Conservation (phyloP, 2,113 vertebrate species). For the Sinocyclocheilus maitianheensis region DNA sequence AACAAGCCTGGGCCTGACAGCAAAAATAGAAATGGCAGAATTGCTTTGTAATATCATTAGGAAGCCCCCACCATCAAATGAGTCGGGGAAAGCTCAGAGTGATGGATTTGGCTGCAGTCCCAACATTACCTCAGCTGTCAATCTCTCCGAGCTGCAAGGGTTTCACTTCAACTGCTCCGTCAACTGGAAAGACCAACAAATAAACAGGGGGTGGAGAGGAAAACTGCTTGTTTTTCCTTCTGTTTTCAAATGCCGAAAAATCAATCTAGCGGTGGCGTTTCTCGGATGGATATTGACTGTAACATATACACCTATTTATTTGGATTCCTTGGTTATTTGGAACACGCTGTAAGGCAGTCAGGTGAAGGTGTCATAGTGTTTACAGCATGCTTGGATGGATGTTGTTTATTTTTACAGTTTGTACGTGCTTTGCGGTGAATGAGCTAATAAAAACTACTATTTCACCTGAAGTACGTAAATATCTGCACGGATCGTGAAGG, state of each 20-base stretch:
- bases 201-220: neutral
- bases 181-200: constrained; percentile 51
- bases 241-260: neutral
- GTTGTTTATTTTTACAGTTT: constrained; percentile 33
- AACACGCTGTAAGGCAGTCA: neutral
- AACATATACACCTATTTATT: constrained; percentile 23
- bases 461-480: constrained; percentile 24
- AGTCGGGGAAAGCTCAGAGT: constrained; percentile 44
- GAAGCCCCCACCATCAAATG: constrained; percentile 3
- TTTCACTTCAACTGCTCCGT: constrained; percentile 20
- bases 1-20: neutral
- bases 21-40: neutral
- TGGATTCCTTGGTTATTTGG: neutral
- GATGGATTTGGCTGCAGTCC: constrained; percentile 63
- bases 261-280: neutral
- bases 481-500: neutral
- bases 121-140: constrained; percentile 68
- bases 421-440: neutral
- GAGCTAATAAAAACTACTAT: constrained; percentile 17
- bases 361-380: neutral
- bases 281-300: constrained; percentile 1
- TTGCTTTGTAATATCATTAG: constrained; percentile 27
- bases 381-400: constrained; percentile 16
- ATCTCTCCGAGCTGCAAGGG: constrained; percentile 51
- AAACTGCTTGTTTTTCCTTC: constrained; percentile 5